A percentile compares a stretch with the other conserved stretches of the same genome.
Conservation (phyloP, 2,888 invertebrate species). For the Poecilobothrus nobilitatus region DNA sequence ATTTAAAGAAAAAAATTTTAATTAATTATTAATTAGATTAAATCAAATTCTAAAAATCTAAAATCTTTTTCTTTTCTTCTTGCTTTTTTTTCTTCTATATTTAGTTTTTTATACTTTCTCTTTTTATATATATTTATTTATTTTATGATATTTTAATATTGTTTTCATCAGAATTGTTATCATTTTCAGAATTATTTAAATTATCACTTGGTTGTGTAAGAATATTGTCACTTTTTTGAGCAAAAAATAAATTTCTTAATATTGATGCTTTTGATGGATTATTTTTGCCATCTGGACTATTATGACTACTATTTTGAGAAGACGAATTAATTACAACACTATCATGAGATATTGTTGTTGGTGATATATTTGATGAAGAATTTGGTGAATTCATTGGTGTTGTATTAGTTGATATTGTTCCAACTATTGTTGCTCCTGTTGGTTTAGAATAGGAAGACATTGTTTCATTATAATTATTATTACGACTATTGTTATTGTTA, state of each 20-base stretch:
- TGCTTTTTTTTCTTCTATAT: no score
- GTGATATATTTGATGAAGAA: conserved; percentile 13
- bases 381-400: conserved; percentile 18
- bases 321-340: not conserved
- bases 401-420: conserved; percentile 15
- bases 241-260: conserved; percentile 29
- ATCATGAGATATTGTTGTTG: conserved; percentile 10
- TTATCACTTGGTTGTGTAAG: not conserved
- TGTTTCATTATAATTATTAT: not conserved
- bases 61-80: no score
- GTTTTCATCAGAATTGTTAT: not conserved
- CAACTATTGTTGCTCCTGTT: not conserved
- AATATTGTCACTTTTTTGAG: conserved; percentile 21
- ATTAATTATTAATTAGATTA: no score
- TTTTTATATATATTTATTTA: no score
- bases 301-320: not conserved
- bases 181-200: not conserved
- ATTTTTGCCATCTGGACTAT: conserved; percentile 20
- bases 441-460: not conserved
- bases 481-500: not conserved
- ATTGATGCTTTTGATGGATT: conserved; percentile 28
- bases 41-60: no score
- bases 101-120: no score
- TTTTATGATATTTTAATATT: not conserved
- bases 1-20: no score